Evolutionary conservation across 64 coral and sea anemone species (phyloP).

Genomic region (Dendrophyllia cribrosa): DNA sequence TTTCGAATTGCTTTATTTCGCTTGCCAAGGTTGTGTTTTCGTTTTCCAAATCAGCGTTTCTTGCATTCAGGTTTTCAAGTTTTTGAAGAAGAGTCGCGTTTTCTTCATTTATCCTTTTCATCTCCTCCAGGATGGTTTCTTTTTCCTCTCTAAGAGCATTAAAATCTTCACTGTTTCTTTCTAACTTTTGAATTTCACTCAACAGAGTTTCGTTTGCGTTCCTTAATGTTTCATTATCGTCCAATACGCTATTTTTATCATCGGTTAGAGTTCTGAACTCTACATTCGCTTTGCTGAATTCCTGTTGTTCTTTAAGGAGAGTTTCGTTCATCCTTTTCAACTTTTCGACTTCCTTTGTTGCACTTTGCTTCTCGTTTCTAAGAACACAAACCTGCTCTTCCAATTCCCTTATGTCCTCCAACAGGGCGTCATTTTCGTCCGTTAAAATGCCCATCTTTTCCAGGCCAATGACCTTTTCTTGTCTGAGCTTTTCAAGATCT

Average conservation of each 20-base stretch:
- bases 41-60: not conserved
- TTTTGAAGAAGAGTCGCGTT: not conserved
- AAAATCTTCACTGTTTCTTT: not conserved
- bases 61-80: not conserved
- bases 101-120: slow-evolving; percentile 5
- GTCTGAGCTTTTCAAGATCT: slow-evolving; percentile 2
- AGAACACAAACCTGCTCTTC: not conserved
- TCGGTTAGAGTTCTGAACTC: not conserved
- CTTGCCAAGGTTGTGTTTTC: not conserved
- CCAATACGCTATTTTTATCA: not conserved
- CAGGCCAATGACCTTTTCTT: not conserved
- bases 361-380: slow-evolving; percentile 10
- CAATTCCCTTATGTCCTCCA: not conserved
- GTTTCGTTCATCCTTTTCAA: not conserved
- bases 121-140: not conserved
- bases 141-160: not conserved
- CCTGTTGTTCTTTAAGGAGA: not conserved
- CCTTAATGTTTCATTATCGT: slow-evolving; percentile 8
- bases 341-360: not conserved
- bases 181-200: not conserved
- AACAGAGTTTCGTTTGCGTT: not conserved
- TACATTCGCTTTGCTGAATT: not conserved
- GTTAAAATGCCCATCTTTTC: not conserved
- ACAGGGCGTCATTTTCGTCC: not conserved
- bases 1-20: not conserved